These are phyloP conservation scores for Amblyornis subalaris DNA, from an alignment of 2,113 vertebrate species.

Conservation along the genomic window DNA sequence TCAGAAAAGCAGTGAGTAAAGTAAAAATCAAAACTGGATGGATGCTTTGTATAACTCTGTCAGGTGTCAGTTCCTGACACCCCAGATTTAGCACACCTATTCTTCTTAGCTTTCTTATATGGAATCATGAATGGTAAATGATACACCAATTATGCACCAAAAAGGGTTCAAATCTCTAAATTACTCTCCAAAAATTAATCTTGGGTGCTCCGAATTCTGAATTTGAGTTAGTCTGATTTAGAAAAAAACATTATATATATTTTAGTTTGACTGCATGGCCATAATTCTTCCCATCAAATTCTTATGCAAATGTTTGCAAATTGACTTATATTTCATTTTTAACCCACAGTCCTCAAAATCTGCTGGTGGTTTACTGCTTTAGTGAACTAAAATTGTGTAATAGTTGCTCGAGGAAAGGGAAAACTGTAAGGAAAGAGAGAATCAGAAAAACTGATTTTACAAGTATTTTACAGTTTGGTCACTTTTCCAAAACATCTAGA, in stretches of 20 bases:
- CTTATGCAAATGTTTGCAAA: not conserved
- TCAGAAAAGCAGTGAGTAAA: not conserved
- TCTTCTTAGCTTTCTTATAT: not conserved
- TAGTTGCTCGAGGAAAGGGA: not conserved
- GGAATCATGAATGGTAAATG: not conserved
- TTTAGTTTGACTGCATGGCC: not conserved
- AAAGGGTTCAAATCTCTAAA: not conserved
- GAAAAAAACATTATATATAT: not conserved
- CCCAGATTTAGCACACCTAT: not conserved
- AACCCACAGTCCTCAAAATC: not conserved
- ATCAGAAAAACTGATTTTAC: not conserved
- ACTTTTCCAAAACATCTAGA: not conserved
- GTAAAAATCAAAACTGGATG: not conserved
- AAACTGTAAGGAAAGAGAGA: not conserved
- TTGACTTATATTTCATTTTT: not conserved
- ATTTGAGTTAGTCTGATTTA: not conserved
- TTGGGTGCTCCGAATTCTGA: not conserved
- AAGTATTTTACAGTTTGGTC: not conserved
- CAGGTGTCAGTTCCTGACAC: not conserved
- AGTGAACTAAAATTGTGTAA: not conserved
- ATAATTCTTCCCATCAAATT: not conserved
- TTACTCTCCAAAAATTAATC: not conserved
- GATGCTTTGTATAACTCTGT: not conserved
- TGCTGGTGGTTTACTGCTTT: not conserved
- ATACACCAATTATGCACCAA: not conserved